phyloP scores from a whole-genome alignment of 2,888 invertebrate genomes.

The Melinaea marsaeus region DNA sequence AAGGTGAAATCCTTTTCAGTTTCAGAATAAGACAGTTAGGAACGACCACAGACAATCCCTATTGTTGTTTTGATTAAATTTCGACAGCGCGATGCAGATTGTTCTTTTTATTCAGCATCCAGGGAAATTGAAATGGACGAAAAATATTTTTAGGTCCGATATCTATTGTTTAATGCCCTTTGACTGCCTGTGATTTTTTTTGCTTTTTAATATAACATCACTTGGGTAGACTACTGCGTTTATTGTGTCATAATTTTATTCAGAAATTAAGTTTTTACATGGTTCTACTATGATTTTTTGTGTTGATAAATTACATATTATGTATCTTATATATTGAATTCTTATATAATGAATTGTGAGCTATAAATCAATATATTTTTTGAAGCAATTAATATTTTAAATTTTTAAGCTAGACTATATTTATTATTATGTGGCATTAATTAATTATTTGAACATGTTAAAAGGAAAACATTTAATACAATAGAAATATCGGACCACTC shows the following conservation, averaged over 20 bases:
- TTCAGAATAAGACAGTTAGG: slow-evolving; percentile 45
- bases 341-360: too few species aligned
- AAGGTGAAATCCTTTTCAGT: slow-evolving; percentile 12
- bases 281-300: not conserved
- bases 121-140: slow-evolving; percentile 44
- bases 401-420: too few species aligned
- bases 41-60: slow-evolving; percentile 48
- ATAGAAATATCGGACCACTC: slow-evolving; percentile 36
- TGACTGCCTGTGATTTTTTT: slow-evolving; percentile 13
- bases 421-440: slow-evolving; percentile 5
- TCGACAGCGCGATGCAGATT: slow-evolving; percentile 61
- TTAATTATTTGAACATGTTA: slow-evolving; percentile 18
- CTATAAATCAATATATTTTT: too few species aligned
- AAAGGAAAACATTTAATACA: slow-evolving; percentile 26
- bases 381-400: too few species aligned
- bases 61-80: slow-evolving; percentile 75
- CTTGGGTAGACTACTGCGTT: not conserved
- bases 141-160: slow-evolving; percentile 44
- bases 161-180: slow-evolving; percentile 23
- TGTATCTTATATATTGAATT: too few species aligned
- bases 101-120: slow-evolving; percentile 53
- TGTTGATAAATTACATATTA: not conserved
- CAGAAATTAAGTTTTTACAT: not conserved
- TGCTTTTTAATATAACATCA: slow-evolving; percentile 6
- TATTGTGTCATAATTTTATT: too few species aligned